phyloP scores from a whole-genome alignment of 2,888 invertebrate species.

The Andrena minutula region DNA sequence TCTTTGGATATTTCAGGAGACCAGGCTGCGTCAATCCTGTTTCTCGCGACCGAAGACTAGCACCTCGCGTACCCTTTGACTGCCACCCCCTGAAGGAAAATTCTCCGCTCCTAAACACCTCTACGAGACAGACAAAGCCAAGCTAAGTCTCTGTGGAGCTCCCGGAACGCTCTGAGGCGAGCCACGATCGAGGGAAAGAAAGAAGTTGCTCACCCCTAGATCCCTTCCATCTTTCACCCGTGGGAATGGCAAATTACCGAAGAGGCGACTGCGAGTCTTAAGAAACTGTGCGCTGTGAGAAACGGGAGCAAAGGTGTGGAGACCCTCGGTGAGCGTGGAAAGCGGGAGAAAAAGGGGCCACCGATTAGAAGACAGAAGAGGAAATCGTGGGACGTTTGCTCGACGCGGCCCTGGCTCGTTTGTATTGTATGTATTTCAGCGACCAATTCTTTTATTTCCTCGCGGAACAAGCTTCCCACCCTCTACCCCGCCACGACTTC shows the following conservation, averaged over 20 bases:
- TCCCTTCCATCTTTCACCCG: constrained; percentile 20
- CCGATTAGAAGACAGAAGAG: constrained; percentile 53
- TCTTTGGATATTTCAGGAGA: constrained; percentile 62
- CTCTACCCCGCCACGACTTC: neutral
- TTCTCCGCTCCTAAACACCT: no score
- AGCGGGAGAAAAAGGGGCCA: constrained; percentile 4
- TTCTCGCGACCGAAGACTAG: neutral
- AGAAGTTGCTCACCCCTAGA: no score
- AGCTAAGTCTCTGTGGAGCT: no score
- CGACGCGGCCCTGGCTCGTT: constrained; percentile 10
- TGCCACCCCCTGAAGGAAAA: no score
- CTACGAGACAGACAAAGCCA: no score
- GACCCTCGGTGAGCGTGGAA: neutral
- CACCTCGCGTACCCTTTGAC: no score
- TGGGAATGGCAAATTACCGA: constrained; percentile 25
- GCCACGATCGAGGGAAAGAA: no score
- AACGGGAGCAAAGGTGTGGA: neutral
- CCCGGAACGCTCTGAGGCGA: no score
- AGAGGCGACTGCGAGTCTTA: constrained; percentile 31
- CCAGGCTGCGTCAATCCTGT: constrained; percentile 17
- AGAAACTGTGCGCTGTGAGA: constrained; percentile 23
- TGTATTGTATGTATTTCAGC: constrained; percentile 21
- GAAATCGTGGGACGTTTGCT: constrained; percentile 9
- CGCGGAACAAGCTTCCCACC: neutral
- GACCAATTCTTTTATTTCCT: constrained; percentile 27